A percentile compares a stretch with the other conserved stretches of the same genome.
Evolutionary conservation across 2,797 vertebrate species (phyloP).

Genomic region (Sternarchorhynchus goeldii): DNA sequence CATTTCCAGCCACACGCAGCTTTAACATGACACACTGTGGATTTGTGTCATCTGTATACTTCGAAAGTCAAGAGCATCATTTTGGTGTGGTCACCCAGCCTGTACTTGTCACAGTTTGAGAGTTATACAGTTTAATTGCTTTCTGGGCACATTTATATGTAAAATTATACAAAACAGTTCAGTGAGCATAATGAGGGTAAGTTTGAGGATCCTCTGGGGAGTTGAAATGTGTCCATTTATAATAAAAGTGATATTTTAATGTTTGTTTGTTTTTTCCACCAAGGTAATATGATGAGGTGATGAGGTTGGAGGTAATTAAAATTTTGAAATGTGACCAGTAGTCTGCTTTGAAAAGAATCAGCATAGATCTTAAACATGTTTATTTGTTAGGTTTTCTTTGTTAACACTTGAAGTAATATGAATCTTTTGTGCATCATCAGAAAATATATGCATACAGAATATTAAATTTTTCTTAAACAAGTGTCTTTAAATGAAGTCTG

Average conservation of each 20-base stretch:
- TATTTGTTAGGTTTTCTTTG: not conserved
- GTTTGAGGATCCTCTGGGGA: conserved; percentile 37
- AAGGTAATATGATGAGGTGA: conserved; percentile 36
- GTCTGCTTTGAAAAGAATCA: conserved; percentile 26
- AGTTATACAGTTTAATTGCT: conserved; percentile 37
- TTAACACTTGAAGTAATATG: conserved; percentile 10
- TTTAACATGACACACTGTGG: conserved; percentile 1
- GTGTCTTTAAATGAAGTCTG: not conserved
- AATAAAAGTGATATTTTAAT: conserved; percentile 48
- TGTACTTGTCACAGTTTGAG: conserved; percentile 16
- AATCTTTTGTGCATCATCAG: not conserved
- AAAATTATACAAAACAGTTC: conserved; percentile 52
- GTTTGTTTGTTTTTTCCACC: conserved; percentile 47
- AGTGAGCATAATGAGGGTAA: conserved; percentile 46
- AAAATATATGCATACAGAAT: conserved; percentile 13
- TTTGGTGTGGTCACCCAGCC: conserved; percentile 3
- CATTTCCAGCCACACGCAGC: conserved; percentile 6
- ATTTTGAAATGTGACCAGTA: conserved; percentile 29
- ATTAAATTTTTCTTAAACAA: not conserved
- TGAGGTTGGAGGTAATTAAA: conserved; percentile 50
- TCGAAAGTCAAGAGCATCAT: conserved; percentile 3
- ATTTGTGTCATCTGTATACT: conserved; percentile 15
- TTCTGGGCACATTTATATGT: conserved; percentile 35
- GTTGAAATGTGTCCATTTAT: conserved; percentile 36
- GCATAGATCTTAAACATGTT: conserved; percentile 22